Evolutionary conservation across 2,888 invertebrate species (phyloP).

Genomic region (Meloe dianella): DNA sequence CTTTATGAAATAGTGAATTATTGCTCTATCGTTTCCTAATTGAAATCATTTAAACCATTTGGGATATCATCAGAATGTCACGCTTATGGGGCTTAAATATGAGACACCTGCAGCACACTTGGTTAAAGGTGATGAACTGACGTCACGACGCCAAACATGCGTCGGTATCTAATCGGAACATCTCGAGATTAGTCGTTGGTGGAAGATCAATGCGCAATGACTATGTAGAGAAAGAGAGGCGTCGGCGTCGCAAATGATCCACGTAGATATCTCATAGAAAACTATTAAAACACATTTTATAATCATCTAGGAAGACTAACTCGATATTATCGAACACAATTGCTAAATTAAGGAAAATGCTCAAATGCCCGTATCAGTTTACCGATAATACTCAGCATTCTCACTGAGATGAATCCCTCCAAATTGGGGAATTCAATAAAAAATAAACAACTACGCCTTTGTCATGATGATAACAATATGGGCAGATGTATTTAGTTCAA

Average conservation of each 20-base stretch:
- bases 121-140: conserved; percentile 38
- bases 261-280: conserved; percentile 27
- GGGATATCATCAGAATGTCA: conserved; percentile 14
- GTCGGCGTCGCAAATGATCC: conserved; percentile 34
- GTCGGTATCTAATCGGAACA: conserved; percentile 35
- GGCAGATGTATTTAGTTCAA: no score
- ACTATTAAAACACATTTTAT: conserved; percentile 17
- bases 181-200: conserved; percentile 41
- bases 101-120: conserved; percentile 35
- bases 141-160: conserved; percentile 37
- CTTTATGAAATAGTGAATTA: conserved; percentile 13
- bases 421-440: no score
- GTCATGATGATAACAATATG: no score
- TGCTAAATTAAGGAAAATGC: no score
- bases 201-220: conserved; percentile 49
- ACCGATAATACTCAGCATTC: no score
- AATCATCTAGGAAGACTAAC: not conserved
- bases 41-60: conserved; percentile 21
- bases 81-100: conserved; percentile 20
- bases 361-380: no score
- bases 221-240: conserved; percentile 38
- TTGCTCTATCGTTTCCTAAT: conserved; percentile 2
- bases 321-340: not conserved
- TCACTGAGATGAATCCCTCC: no score
- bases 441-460: no score